Percentiles rank a stretch among this genome's conserved stretches.
phyloP scores from a whole-genome alignment of 1,140 invertebrate genomes.

The Drosophila setifemur region DNA sequence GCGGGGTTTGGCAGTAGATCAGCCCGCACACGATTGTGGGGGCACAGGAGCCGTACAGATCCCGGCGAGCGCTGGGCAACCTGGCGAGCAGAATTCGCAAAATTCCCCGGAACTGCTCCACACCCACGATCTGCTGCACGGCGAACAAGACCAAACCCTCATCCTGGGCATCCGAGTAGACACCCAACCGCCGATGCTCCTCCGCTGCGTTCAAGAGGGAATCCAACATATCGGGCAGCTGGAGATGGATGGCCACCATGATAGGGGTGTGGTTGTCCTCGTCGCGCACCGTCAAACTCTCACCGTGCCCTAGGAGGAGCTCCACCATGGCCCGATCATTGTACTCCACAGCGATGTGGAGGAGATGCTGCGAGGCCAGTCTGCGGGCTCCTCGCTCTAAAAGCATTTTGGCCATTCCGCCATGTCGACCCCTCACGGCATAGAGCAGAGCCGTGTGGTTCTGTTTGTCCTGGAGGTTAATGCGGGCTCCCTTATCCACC shows the following conservation, averaged over 20 bases:
- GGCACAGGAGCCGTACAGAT: conserved; percentile 46
- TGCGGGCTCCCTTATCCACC: conserved; percentile 83
- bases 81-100: conserved; percentile 83
- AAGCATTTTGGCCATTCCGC: conserved; percentile 80
- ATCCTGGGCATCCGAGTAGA: conserved; percentile 65
- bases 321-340: conserved; percentile 83
- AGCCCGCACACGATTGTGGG: conserved; percentile 53
- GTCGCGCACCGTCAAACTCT: conserved; percentile 84
- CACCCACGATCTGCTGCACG: conserved; percentile 80
- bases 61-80: conserved; percentile 40
- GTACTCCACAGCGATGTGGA: conserved; percentile 84
- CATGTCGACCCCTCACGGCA: conserved; percentile 84
- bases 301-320: conserved; percentile 83
- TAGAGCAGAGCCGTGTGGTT: conserved; percentile 84
- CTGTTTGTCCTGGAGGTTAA: conserved; percentile 85
- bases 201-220: conserved; percentile 83
- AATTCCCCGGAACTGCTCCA: conserved; percentile 80
- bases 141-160: conserved; percentile 82
- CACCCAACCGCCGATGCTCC: conserved; percentile 33
- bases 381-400: conserved; percentile 84
- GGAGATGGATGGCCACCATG: conserved; percentile 85
- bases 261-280: conserved; percentile 85
- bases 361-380: conserved; percentile 84
- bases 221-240: conserved; percentile 83
- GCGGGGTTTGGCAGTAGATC: conserved; percentile 83